A percentile compares a stretch with the other conserved stretches of the same genome.
These are phyloP conservation scores for Pyralis farinalis DNA, from an alignment of 2,888 invertebrate genomes.

Conservation along the genomic window DNA sequence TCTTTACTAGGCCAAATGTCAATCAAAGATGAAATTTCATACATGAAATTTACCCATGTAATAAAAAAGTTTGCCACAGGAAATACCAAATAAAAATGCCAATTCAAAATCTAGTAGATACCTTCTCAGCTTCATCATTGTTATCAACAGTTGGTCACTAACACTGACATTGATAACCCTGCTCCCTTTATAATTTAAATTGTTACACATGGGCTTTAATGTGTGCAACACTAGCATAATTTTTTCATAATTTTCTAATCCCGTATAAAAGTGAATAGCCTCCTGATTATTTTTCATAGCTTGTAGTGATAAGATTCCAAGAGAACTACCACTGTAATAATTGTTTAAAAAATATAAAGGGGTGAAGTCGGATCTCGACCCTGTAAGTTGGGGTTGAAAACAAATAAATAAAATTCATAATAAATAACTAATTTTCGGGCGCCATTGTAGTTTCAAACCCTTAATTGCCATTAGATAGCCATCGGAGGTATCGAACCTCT, in stretches of 20 bases:
- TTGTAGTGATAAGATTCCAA: too few relatives aligned
- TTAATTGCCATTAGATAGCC: too few relatives aligned
- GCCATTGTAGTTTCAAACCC: too few relatives aligned
- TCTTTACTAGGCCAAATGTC: conserved; percentile 10
- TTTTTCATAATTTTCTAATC: conserved; percentile 3
- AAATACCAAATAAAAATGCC: conserved; percentile 9
- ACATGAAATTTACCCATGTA: conserved; percentile 8
- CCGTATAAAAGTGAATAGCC: too few relatives aligned
- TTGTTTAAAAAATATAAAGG: too few relatives aligned
- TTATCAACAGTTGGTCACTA: conserved; percentile 12
- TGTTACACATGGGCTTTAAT: conserved; percentile 5
- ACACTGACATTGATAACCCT: neutral
- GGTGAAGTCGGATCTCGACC: too few relatives aligned
- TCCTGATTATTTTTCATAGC: too few relatives aligned
- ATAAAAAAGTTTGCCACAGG: conserved; percentile 4
- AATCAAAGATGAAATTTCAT: conserved; percentile 2
- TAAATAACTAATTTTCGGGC: too few relatives aligned
- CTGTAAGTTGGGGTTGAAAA: too few relatives aligned
- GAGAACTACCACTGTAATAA: too few relatives aligned
- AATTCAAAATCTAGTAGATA: conserved; percentile 14
- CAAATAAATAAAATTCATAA: too few relatives aligned
- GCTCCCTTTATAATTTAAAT: conserved; percentile 2
- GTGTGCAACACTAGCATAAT: conserved; percentile 1
- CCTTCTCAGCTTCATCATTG: conserved; percentile 11
- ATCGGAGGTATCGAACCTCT: too few relatives aligned